A percentile compares a stretch with the other conserved stretches of the same genome.
These are phyloP conservation scores for Poeciliopsis turrubarensis DNA, from an alignment of 2,113 vertebrate species.

Conservation along the genomic window DNA sequence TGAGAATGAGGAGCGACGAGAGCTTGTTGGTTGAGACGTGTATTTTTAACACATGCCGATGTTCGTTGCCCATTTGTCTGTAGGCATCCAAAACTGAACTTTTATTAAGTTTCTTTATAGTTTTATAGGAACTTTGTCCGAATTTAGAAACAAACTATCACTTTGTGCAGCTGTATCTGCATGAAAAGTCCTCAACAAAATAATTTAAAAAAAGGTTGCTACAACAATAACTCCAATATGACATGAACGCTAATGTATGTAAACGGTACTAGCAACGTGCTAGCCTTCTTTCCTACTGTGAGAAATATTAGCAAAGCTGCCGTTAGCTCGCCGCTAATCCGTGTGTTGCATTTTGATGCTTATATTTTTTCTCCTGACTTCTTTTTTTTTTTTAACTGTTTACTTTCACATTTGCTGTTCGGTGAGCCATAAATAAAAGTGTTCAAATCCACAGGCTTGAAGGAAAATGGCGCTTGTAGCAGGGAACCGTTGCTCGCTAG, in stretches of 20 bases:
- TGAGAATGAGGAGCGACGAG: neutral
- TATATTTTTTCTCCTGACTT: neutral
- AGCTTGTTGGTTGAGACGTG: neutral
- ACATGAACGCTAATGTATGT: conserved; percentile 33
- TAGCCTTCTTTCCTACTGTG: conserved; percentile 64
- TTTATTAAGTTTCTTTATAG: neutral
- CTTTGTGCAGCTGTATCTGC: neutral
- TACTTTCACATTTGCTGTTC: neutral
- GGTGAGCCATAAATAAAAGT: conserved; percentile 59
- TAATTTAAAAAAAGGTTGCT: neutral
- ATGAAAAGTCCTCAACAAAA: neutral
- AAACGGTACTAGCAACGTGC: conserved; percentile 54
- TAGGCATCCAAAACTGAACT: neutral
- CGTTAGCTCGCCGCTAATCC: conserved; percentile 38
- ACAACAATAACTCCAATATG: conserved; percentile 4
- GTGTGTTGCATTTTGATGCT: conserved; percentile 11
- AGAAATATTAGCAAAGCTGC: conserved; percentile 58
- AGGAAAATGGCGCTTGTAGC: conserved; percentile 31
- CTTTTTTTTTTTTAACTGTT: neutral
- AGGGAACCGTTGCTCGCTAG: conserved; percentile 11
- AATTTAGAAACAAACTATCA: neutral
- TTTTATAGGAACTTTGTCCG: neutral
- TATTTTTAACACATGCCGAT: neutral
- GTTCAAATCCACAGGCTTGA: conserved; percentile 40
- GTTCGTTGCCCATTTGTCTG: neutral